A percentile compares a stretch with the other conserved stretches of the same genome.
Evolutionary conservation across 2,888 invertebrate species (phyloP).

Genomic region (Trissoscelio sp.): DNA sequence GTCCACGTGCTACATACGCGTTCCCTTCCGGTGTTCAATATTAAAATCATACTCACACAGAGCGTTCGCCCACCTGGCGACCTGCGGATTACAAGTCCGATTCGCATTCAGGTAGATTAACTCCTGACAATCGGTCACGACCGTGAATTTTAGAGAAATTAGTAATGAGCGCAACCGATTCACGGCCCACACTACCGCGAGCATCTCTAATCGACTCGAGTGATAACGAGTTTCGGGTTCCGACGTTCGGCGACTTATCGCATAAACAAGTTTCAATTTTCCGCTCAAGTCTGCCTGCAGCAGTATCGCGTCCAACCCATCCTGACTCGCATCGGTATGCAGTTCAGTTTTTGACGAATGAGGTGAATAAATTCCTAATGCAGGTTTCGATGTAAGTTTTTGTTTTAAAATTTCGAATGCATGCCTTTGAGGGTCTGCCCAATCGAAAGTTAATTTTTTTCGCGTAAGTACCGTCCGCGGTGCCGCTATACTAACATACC

Average conservation of each 20-base stretch:
- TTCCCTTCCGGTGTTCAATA: conserved; percentile 7
- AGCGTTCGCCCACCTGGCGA: conserved; percentile 6
- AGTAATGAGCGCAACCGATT: background rate
- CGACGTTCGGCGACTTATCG: background rate
- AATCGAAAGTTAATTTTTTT: background rate
- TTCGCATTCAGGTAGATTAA: background rate
- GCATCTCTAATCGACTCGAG: background rate
- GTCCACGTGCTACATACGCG: conserved; percentile 11
- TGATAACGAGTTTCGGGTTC: background rate
- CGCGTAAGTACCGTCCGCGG: background rate
- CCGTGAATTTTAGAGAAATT: background rate
- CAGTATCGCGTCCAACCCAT: background rate
- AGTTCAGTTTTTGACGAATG: background rate
- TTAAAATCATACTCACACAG: conserved; percentile 22
- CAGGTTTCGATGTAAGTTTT: background rate
- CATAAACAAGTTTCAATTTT: background rate
- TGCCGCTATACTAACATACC: background rate
- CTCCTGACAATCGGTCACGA: background rate
- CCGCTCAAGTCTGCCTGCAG: background rate
- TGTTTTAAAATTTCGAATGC: background rate
- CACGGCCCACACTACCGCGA: background rate
- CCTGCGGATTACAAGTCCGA: background rate
- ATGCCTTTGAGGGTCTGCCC: background rate
- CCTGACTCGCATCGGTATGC: background rate
- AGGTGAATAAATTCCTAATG: background rate